Conservation (phyloP, 2,113 vertebrate genomes). For the Zingel zingel region DNA sequence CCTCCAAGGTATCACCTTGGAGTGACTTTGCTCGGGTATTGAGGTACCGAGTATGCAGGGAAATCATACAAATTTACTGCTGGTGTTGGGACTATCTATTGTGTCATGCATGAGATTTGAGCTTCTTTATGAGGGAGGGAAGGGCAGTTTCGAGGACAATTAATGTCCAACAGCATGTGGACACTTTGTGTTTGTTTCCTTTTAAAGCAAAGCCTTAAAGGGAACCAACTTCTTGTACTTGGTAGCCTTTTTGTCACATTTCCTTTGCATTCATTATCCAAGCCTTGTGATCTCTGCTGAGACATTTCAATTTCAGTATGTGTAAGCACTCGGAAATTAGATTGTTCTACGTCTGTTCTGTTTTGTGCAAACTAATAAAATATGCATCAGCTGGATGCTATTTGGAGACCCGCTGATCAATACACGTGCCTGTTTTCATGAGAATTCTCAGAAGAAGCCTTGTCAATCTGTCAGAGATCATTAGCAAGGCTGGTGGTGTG, state of each 20-base stretch:
- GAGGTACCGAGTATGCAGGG: slow-evolving; percentile 45
- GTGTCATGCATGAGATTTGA: slow-evolving; percentile 27
- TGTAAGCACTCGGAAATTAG: slow-evolving; percentile 67
- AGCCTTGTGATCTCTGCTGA: slow-evolving; percentile 33
- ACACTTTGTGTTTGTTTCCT: slow-evolving; percentile 22
- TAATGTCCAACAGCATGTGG: slow-evolving; percentile 43
- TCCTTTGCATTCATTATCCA: slow-evolving; percentile 26
- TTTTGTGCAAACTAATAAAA: slow-evolving; percentile 79
- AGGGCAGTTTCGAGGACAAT: slow-evolving; percentile 54
- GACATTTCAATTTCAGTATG: slow-evolving; percentile 57
- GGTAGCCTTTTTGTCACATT: slow-evolving; percentile 1
- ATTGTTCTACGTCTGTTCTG: slow-evolving; percentile 71
- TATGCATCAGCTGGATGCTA: slow-evolving; percentile 77
- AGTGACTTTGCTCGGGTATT: slow-evolving; percentile 81
- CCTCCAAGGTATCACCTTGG: slow-evolving; percentile 83
- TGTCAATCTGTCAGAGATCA: slow-evolving; percentile 83
- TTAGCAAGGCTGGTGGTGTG: slow-evolving; percentile 66
- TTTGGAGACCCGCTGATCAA: slow-evolving; percentile 80
- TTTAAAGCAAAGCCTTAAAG: slow-evolving; percentile 44
- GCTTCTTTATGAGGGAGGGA: slow-evolving; percentile 35
- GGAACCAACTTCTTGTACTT: slow-evolving; percentile 18
- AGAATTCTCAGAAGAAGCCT: slow-evolving; percentile 70
- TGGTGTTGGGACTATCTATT: slow-evolving; percentile 14
- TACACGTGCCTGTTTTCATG: slow-evolving; percentile 74
- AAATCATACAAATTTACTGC: slow-evolving; percentile 66